Conservation (phyloP, 2,113 vertebrate species). For the Atractosteus spatula region DNA sequence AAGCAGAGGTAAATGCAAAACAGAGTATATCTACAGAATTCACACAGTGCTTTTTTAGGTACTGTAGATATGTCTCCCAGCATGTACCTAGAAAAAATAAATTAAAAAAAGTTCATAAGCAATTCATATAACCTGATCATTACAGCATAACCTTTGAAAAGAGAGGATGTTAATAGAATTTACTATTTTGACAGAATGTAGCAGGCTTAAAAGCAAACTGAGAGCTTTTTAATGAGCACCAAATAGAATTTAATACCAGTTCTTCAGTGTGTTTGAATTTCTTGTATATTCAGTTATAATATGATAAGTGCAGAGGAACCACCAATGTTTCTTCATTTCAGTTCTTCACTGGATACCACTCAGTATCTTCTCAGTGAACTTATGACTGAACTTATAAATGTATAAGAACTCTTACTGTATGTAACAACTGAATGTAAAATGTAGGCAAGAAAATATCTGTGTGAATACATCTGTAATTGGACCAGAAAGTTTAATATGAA, state of each 20-base stretch:
- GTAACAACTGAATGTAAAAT: not conserved
- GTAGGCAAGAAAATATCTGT: not conserved
- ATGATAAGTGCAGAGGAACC: too few relatives aligned
- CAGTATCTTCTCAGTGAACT: too few relatives aligned
- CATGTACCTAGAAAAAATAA: constrained; percentile 8
- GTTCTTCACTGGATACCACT: too few relatives aligned
- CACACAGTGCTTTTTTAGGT: constrained; percentile 1
- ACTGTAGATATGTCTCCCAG: constrained; percentile 2
- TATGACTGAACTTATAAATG: not conserved
- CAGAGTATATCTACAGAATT: not conserved
- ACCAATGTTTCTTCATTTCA: too few relatives aligned
- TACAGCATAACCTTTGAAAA: not conserved
- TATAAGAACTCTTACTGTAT: not conserved
- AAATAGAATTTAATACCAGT: not conserved
- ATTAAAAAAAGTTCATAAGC: constrained; percentile 3
- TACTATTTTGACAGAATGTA: not conserved
- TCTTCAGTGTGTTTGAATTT: not conserved
- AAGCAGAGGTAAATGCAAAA: constrained; percentile 6
- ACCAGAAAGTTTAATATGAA: too few relatives aligned
- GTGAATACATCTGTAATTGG: not conserved
- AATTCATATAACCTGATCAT: not conserved
- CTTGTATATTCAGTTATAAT: too few relatives aligned
- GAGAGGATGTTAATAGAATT: not conserved
- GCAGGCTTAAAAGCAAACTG: not conserved
- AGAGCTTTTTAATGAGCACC: not conserved